Percentiles rank a stretch among this genome's conserved stretches.
phyloP scores from a whole-genome alignment of 2,113 vertebrate species.

The Rhinolophus ferrumequinum region DNA sequence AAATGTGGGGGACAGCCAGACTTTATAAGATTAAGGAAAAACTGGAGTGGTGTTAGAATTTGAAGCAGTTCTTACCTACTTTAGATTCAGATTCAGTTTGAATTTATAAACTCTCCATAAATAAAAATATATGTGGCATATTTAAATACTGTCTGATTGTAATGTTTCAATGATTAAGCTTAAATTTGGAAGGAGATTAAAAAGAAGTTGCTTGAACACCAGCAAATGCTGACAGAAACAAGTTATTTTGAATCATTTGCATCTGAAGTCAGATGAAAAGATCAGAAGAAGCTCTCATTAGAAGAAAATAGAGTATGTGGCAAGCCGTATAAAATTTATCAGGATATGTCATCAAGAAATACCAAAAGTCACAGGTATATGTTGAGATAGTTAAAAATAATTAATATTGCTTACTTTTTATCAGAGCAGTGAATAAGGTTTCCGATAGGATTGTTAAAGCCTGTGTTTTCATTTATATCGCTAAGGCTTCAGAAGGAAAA shows the following conservation, averaged over 20 bases:
- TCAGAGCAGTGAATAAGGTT: conserved; percentile 75
- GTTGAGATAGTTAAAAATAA: conserved; percentile 71
- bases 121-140: conserved; percentile 52
- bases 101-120: conserved; percentile 73
- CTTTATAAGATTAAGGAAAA: neutral
- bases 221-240: conserved; percentile 81
- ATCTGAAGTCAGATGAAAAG: conserved; percentile 85
- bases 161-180: conserved; percentile 83
- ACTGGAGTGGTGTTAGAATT: neutral
- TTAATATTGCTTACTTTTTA: conserved; percentile 67
- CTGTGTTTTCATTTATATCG: conserved; percentile 80
- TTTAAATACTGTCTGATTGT: conserved; percentile 73
- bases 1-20: neutral
- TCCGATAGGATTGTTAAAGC: conserved; percentile 78
- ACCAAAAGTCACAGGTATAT: conserved; percentile 67
- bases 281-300: conserved; percentile 83
- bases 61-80: neutral
- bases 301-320: conserved; percentile 80
- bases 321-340: conserved; percentile 79
- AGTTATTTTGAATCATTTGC: conserved; percentile 80
- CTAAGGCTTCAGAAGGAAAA: conserved; percentile 82
- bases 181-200: conserved; percentile 71
- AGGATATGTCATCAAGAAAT: conserved; percentile 69
- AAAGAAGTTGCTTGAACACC: conserved; percentile 80
- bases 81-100: conserved; percentile 66